phyloP scores from a whole-genome alignment of 1,140 invertebrate species.

The Drosophila pruinosa region DNA sequence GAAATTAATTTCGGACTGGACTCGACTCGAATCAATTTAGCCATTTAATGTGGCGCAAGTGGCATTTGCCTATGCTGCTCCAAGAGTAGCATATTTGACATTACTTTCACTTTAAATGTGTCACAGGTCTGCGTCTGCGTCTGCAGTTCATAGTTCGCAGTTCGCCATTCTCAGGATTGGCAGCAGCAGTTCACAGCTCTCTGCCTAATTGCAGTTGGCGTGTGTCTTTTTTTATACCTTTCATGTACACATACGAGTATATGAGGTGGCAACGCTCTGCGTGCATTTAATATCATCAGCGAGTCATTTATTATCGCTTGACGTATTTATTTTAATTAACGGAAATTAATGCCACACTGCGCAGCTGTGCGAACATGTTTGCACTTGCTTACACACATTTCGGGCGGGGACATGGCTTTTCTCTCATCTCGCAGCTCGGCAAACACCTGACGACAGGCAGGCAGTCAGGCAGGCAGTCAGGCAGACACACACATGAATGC shows the following conservation, averaged over 20 bases:
- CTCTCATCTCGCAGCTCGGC: conserved; percentile 10
- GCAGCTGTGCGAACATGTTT: conserved; percentile 70
- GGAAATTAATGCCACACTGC: conserved; percentile 78
- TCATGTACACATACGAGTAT: not conserved
- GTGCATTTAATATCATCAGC: conserved; percentile 61
- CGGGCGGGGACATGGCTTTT: not conserved
- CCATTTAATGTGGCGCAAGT: conserved; percentile 55
- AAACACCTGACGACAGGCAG: conserved; percentile 47
- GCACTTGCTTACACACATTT: conserved; percentile 69
- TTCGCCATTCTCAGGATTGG: not conserved
- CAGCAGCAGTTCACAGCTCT: not conserved
- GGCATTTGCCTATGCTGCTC: not conserved
- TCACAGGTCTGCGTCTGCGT: not conserved
- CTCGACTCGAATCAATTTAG: conserved; percentile 57
- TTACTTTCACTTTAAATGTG: conserved; percentile 27
- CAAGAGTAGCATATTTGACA: not conserved
- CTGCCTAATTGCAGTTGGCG: conserved; percentile 46
- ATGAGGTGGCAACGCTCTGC: not conserved
- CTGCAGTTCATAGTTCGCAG: not conserved
- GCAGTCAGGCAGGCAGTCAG: not conserved
- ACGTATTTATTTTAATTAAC: conserved; percentile 81
- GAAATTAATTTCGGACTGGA: conserved; percentile 51
- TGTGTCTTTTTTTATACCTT: conserved; percentile 36
- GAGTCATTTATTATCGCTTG: conserved; percentile 79
- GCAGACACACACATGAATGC: conserved; percentile 37